These are phyloP conservation scores for Monochamus alternatus DNA, from an alignment of 2,888 invertebrate species.

Conservation along the genomic window DNA sequence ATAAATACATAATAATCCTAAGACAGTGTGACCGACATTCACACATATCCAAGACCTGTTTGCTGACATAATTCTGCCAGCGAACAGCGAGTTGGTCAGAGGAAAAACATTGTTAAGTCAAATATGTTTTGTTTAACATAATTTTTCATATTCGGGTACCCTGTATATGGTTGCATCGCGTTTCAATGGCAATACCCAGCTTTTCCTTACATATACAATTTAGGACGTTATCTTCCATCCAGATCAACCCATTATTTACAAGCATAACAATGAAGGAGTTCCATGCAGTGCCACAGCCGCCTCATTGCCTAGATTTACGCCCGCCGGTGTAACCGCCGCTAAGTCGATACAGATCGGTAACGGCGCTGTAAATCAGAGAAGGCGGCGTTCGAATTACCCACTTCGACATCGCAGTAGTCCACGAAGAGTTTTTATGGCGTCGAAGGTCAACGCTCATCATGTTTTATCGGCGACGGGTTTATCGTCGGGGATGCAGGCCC, in stretches of 20 bases:
- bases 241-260: constrained; percentile 64
- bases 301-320: constrained; percentile 48
- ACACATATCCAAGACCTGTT: no score
- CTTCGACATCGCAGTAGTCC: constrained; percentile 45
- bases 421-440: constrained; percentile 20
- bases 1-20: no score
- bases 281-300: constrained; percentile 5
- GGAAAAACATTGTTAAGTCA: no score
- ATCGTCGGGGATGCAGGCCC: constrained; percentile 1
- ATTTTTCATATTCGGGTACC: no score
- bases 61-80: no score
- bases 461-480: constrained; percentile 29
- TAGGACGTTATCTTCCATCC: constrained; percentile 53
- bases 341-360: constrained; percentile 54
- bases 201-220: neutral
- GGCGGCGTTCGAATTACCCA: constrained; percentile 52
- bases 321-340: constrained; percentile 43
- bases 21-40: no score
- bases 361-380: constrained; percentile 52
- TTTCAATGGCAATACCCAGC: neutral
- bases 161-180: neutral
- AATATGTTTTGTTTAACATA: no score
- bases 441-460: constrained; percentile 35
- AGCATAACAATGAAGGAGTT: constrained; percentile 59
- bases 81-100: no score